phyloP scores from a whole-genome alignment of 1,140 invertebrate genomes.

The Carposina sasakii region DNA sequence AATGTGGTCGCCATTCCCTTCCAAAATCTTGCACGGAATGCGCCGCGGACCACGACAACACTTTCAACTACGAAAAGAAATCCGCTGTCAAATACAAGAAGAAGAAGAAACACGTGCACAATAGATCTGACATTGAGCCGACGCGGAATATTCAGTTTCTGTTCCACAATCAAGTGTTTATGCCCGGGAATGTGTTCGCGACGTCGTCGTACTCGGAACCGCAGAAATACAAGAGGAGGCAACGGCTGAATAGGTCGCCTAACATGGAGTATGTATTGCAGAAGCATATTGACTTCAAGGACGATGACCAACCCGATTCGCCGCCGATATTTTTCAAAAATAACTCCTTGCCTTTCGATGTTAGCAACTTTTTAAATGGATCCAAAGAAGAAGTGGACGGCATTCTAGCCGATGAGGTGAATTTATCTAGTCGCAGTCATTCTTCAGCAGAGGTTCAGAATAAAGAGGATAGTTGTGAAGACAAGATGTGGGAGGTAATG shows the following conservation, averaged over 20 bases:
- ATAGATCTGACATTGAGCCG: slow-evolving; percentile 42
- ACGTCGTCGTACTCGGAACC: slow-evolving; percentile 47
- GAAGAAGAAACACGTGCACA: slow-evolving; percentile 55
- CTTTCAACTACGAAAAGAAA: slow-evolving; percentile 64
- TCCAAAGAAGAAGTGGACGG: slow-evolving; percentile 46
- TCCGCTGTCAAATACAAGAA: slow-evolving; percentile 60
- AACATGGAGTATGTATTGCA: slow-evolving; percentile 41
- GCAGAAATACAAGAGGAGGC: slow-evolving; percentile 25
- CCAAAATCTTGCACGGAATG: slow-evolving; percentile 62
- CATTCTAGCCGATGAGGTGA: slow-evolving; percentile 22
- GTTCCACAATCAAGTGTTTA: slow-evolving; percentile 67
- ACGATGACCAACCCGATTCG: slow-evolving; percentile 41
- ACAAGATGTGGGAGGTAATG: slow-evolving; percentile 60
- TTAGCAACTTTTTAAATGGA: slow-evolving; percentile 42
- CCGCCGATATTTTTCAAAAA: slow-evolving; percentile 59
- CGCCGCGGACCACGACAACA: slow-evolving; percentile 45
- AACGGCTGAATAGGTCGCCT: slow-evolving; percentile 28
- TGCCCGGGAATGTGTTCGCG: slow-evolving; percentile 51
- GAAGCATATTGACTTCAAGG: slow-evolving; percentile 54
- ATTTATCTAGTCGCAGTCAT: slow-evolving; percentile 36
- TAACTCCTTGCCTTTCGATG: slow-evolving; percentile 51
- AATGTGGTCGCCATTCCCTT: slow-evolving; percentile 56
- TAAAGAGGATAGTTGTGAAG: slow-evolving; percentile 38
- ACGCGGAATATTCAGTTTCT: slow-evolving; percentile 69
- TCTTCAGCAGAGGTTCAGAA: slow-evolving; percentile 17